Percentiles rank a stretch among this genome's conserved stretches.
These are phyloP conservation scores for Discoglossus pictus DNA, from an alignment of 2,797 vertebrate genomes.

Conservation along the genomic window DNA sequence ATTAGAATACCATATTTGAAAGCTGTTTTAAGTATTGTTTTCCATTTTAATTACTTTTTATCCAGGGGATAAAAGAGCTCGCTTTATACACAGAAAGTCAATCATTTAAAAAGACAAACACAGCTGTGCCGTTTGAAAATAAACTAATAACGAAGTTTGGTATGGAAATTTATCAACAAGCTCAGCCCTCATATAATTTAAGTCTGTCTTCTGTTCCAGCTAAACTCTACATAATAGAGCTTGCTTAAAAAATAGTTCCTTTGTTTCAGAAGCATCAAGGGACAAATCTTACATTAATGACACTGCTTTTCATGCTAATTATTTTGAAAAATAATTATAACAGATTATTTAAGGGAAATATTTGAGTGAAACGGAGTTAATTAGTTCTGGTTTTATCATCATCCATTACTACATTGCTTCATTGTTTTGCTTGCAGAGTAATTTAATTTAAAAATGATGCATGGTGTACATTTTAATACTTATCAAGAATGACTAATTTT, in stretches of 20 bases:
- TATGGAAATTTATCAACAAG: neutral
- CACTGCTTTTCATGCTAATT: neutral
- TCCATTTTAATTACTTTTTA: neutral
- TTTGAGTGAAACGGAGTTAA: slow-evolving; percentile 9
- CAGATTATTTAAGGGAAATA: neutral
- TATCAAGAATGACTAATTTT: too few relatives aligned
- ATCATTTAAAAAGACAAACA: slow-evolving; percentile 31
- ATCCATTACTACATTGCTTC: slow-evolving; percentile 7
- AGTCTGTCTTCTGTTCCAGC: neutral
- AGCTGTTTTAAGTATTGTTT: slow-evolving; percentile 15
- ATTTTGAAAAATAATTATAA: slow-evolving; percentile 27
- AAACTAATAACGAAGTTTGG: neutral
- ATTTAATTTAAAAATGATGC: neutral
- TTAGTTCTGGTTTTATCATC: slow-evolving; percentile 17
- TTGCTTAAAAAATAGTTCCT: neutral
- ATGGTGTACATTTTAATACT: too few relatives aligned
- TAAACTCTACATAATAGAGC: neutral
- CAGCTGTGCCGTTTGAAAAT: slow-evolving; percentile 32
- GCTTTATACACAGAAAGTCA: slow-evolving; percentile 15
- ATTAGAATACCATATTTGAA: neutral
- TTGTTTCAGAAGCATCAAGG: slow-evolving; percentile 12
- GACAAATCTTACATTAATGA: slow-evolving; percentile 5
- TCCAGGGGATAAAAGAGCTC: slow-evolving; percentile 8
- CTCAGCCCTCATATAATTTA: slow-evolving; percentile 12
- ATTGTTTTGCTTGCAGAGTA: slow-evolving; percentile 11